Evolutionary conservation across 2,113 vertebrate genomes (phyloP), one percentile per base, ranked within the genome.

Genomic region (Agapornis roseicollis): DNA sequence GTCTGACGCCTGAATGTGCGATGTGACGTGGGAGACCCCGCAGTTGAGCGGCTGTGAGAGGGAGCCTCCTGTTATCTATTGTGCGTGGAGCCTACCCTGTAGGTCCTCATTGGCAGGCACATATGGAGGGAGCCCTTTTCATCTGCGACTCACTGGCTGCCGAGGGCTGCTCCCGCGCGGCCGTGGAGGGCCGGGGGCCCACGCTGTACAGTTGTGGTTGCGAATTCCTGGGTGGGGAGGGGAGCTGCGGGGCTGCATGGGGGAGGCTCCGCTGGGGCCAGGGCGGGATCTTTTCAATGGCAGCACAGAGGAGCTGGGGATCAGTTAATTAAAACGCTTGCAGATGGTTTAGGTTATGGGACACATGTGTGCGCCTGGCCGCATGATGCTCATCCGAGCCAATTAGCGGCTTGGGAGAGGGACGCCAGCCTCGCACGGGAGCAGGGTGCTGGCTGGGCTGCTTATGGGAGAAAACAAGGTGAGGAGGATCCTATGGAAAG

Each of bases 291-390:
- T 79, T 94, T 92, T 94, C 92, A 93, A 72, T 81, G 85, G 94
- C 91, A 94, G 71, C n/a, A 13, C 42, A 81, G 82, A 92, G 61
- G 63, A 89, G 81, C 83, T 63, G 69, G 66, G 94, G 94, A 90
- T 88, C 6, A 6, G 89, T 93, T 95, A 94, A 97, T 95, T 93
- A 73, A 92, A 93, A 39, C 0, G 1, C 64, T 93, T 8, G 3
- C 97, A 97, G 89, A 90, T 95, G 95, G 94, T 97, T 96, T 96
- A 29, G 52, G 85, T 97, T 97, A 95, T 74, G 77, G 87, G 64
- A 87, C 93, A 95, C 93, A 97, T 94, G 93, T 93, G 93, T 83
- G 80, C 3, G 44, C 85, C 88, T 61, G 39, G 66, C 58, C 7
- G 47, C 95, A 80, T 95, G 94, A 95, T 15, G 80, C 69, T 91